Percentiles rank a stretch among this genome's conserved stretches.
Conservation (phyloP, 1,140 invertebrate genomes). For the Anastrepha ludens region DNA sequence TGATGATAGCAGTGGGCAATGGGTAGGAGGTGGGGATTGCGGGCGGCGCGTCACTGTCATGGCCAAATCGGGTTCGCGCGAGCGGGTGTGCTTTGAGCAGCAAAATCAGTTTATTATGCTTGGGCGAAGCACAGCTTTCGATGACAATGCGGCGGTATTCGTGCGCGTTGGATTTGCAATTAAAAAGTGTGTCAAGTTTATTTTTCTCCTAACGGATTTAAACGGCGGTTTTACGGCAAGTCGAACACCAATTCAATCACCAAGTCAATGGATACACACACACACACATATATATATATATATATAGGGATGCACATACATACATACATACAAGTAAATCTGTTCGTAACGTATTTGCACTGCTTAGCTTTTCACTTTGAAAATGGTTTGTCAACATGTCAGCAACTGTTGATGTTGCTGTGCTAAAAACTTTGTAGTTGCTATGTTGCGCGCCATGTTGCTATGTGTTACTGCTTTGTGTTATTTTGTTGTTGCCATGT, state of each 20-base stretch:
- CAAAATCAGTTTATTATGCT: neutral
- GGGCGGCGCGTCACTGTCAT: slow-evolving; percentile 18
- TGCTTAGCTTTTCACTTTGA: slow-evolving; percentile 32
- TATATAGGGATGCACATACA: neutral
- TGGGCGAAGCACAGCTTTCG: neutral
- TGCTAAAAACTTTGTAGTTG: slow-evolving; percentile 45
- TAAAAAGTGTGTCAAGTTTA: slow-evolving; percentile 57
- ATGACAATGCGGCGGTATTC: slow-evolving; percentile 43
- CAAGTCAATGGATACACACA: neutral
- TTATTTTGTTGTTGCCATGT: slow-evolving; percentile 16
- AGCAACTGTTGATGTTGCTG: slow-evolving; percentile 48
- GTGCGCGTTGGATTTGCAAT: slow-evolving; percentile 55
- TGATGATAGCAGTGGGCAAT: neutral
- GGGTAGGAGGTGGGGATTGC: neutral
- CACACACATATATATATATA: neutral
- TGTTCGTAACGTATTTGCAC: neutral
- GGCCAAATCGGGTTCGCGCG: slow-evolving; percentile 10
- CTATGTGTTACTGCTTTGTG: slow-evolving; percentile 46
- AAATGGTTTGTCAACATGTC: slow-evolving; percentile 58
- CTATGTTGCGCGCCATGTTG: slow-evolving; percentile 47
- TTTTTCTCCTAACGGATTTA: slow-evolving; percentile 51
- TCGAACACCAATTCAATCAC: neutral
- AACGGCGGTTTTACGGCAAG: slow-evolving; percentile 55
- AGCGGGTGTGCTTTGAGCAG: slow-evolving; percentile 40
- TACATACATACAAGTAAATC: neutral